phyloP scores from a whole-genome alignment of 2,888 invertebrate species.

The Plutella xylostella region DNA sequence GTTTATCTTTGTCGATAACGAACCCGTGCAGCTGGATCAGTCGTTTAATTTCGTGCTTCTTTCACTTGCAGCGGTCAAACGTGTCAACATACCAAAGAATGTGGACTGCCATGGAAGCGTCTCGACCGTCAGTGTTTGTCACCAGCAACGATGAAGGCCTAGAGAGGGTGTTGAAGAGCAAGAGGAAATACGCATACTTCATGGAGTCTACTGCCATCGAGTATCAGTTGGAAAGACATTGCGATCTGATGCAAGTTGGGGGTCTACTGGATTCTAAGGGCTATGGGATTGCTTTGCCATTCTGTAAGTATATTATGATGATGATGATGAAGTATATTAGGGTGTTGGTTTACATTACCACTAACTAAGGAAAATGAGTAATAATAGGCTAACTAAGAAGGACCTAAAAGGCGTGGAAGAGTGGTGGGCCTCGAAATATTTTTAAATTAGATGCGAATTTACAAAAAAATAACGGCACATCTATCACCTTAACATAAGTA shows the following conservation, averaged over 20 bases:
- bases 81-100: constrained; percentile 90
- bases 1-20: no score
- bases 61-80: constrained; percentile 78
- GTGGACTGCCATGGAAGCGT: constrained; percentile 92
- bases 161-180: constrained; percentile 82
- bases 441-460: no score
- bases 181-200: constrained; percentile 89
- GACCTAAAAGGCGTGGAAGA: no score
- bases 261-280: constrained; percentile 86
- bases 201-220: constrained; percentile 98
- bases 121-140: constrained; percentile 86
- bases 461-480: no score
- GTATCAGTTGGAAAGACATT: constrained; percentile 88
- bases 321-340: no score
- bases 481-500: no score
- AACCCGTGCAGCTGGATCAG: no score
- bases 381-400: no score
- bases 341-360: no score
- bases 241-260: constrained; percentile 86
- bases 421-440: no score
- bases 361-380: no score
- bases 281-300: constrained; percentile 92
- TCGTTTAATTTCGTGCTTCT: no score
- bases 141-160: constrained; percentile 88
- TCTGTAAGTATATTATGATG: constrained; percentile 76